Base-by-base conservation (phyloP, 2,888 invertebrate species). In the Noctua janthina region DNA sequence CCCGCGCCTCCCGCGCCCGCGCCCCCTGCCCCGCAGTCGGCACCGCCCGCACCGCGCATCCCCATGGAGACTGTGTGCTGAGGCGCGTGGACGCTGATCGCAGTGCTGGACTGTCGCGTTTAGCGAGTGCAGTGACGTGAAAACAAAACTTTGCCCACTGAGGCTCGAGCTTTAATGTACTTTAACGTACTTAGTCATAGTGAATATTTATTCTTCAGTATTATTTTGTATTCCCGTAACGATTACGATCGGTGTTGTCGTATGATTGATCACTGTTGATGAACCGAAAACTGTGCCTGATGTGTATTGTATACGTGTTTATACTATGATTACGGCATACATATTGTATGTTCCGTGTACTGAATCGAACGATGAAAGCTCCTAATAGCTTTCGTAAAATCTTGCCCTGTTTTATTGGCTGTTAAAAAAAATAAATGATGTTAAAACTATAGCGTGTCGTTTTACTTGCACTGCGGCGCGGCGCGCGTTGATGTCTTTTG, bases 41-140 rank as follows among this genome's bases (percentile, higher is more conserved):
- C 97, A 51, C 82, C 97, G 66, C 82, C 94, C 83, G 90, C 93
- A 84, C 90, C 91, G 77, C 97, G 97, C 93, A 93, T 97, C 89
- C 97, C 97, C 91, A 97, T 97, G 97, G 97, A 97, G 95, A 97
- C 97, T 71, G 97, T 97, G 92, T 97, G 97, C 95, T 97, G 96
- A 97, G 91, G 20, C 17, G 49, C 46, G 51, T 1, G 67, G 46
- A 17, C 6, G 13, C 49, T 49, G 49, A 49, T 43, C 11, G 2
- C 43, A 20, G 83, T 46, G 77, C n/a, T 62, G 43, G 56, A 80
- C 78, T 35, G 56, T 29, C 23, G 0, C 29, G 29, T 68, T 17
- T 17, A 49, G 66, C 59, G 39, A 56, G 67, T 71, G 67, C n/a
- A 71, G 74, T 93, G 90, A 70, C 51, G 76, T 88, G 80, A 68